Conservation (phyloP, 2,113 vertebrate genomes). For the Phalacrocorax pelagicus region DNA sequence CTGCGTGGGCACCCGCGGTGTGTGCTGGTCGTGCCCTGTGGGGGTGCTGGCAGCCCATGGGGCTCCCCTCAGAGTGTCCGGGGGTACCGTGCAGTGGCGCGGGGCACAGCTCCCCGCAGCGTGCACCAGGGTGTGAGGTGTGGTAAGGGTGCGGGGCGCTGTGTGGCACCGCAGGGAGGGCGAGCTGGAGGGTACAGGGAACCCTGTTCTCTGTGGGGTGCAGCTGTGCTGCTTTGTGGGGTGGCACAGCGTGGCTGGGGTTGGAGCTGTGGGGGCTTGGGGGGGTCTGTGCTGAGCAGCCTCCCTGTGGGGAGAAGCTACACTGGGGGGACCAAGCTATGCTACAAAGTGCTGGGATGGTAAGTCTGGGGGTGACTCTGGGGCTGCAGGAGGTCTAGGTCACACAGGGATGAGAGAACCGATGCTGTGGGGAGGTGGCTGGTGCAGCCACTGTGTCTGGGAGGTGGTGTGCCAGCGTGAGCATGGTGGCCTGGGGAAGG, state of each 20-base stretch:
- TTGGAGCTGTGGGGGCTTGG: fast-evolving
- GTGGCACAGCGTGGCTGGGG: neutral
- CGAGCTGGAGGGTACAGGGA: neutral
- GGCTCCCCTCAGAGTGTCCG: neutral
- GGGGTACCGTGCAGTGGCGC: neutral
- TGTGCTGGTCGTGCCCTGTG: neutral
- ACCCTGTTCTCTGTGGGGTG: fast-evolving
- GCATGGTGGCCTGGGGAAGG: neutral
- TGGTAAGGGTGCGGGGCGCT: neutral
- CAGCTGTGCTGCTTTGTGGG: neutral
- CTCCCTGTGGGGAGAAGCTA: fast-evolving
- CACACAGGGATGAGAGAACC: neutral
- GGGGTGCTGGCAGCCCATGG: fast-evolving
- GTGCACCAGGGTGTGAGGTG: neutral
- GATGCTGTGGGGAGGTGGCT: neutral
- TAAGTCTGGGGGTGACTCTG: neutral
- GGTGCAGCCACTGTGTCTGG: fast-evolving
- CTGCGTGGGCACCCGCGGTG: neutral
- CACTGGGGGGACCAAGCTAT: fast-evolving
- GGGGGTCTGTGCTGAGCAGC: neutral
- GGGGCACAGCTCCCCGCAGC: fast-evolving
- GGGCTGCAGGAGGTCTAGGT: fast-evolving
- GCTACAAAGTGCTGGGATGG: fast-evolving
- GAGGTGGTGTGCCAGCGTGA: fast-evolving
- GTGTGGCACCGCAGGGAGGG: neutral